Base-by-base conservation (phyloP, 1,140 invertebrate species). In the Belonocnema kinseyi region DNA sequence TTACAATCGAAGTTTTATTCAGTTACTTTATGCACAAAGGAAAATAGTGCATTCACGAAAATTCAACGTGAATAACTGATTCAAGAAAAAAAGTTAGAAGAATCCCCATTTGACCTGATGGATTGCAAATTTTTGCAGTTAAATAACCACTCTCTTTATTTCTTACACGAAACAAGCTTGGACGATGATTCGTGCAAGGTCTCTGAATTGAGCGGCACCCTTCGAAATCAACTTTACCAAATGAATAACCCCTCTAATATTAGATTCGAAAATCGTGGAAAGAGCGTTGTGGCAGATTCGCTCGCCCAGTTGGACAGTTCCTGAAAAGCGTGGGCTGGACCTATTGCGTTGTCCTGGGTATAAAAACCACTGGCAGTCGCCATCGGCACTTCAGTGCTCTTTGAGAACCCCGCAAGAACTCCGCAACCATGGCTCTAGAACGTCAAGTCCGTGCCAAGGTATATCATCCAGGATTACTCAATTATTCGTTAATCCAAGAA, bases 401-500 rank as follows among this genome's bases (percentile, higher is more conserved):
- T 76, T 84, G 85, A 91, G 80, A 85, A 86, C 89, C 88, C 90
- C 40, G 14, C 61, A 66, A 66, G 61, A 66, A 66, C 85, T 85
- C 88, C 87, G 90, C 83, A 93, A 93, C 83, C 85, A 95, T 96
- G 95, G 95, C 95, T 93, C 92, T 96, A 87, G 95, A 95, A 94
- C 94, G 95, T 92, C 94, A 95, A 94, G 95, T 96, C 89, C 94
- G 94, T 87, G 93, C 93, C 87, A 95, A 96, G 94, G 95, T 95
- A 92, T 92, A 74, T 66, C n/a, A 13, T 73, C 21, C 74, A 54
- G 51, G 72, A 74, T 54, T 54, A 52, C n/a, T 74, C n/a, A 17
- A 51, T 26, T n/a, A 51, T 73, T 53, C 21, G 1, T 72, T 75
- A 17, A 17, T 51, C 40, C n/a, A 46, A 46, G 0, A 46, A 10